Percentiles rank a stretch among this genome's conserved stretches.
Evolutionary conservation across 2,888 invertebrate species (phyloP).

Genomic region (Chrysolina oricalcia): DNA sequence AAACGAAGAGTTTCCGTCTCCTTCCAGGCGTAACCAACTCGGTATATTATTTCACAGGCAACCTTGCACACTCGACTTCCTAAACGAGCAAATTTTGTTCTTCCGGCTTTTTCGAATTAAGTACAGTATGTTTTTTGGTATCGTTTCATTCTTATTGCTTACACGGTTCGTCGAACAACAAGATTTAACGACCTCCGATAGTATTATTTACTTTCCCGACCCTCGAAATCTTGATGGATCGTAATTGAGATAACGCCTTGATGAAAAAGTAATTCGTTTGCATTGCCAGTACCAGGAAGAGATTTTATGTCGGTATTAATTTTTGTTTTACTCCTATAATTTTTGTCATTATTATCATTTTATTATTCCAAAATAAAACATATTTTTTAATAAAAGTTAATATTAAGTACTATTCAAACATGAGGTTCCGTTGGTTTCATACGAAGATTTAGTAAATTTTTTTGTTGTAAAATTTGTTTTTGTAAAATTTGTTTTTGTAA

Average conservation of each 20-base stretch:
- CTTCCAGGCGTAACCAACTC: constrained; percentile 35
- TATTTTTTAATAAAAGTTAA: no score
- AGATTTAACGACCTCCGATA: constrained; percentile 18
- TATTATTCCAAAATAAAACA: no score
- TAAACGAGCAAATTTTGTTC: constrained; percentile 38
- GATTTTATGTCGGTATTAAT: neutral
- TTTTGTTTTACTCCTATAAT: no score
- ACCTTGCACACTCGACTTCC: constrained; percentile 40
- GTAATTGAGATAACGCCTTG: neutral
- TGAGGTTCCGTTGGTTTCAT: no score
- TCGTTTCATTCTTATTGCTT: constrained; percentile 37
- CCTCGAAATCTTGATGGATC: constrained; percentile 25
- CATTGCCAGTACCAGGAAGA: constrained; percentile 1
- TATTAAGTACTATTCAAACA: no score
- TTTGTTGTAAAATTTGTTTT: no score
- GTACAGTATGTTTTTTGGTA: constrained; percentile 37
- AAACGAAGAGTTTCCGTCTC: constrained; percentile 5
- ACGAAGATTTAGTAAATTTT: no score
- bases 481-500: no score
- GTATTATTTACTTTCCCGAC: neutral
- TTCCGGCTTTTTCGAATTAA: constrained; percentile 46
- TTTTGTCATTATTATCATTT: no score
- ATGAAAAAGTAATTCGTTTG: constrained; percentile 5
- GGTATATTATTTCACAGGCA: constrained; percentile 38
- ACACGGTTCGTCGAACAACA: constrained; percentile 15